These are phyloP conservation scores for Periphyllus acericola DNA, from an alignment of 2,888 invertebrate genomes.

Conservation along the genomic window DNA sequence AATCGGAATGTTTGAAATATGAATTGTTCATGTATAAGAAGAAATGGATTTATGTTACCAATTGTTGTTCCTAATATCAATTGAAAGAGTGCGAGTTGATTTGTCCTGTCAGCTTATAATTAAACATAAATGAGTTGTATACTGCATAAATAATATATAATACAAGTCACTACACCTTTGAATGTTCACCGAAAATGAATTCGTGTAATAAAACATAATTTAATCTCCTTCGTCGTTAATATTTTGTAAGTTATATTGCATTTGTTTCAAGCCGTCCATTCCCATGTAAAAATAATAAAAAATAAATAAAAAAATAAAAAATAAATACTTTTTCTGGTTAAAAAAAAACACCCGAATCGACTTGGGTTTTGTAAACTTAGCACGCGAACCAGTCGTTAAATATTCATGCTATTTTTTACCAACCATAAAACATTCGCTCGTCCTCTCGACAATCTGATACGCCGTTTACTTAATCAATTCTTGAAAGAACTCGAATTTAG, in stretches of 20 bases:
- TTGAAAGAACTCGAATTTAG: slow-evolving; percentile 17
- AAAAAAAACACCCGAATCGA: slow-evolving; percentile 34
- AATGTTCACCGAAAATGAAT: not conserved
- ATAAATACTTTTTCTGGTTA: slow-evolving; percentile 24
- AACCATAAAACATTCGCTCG: slow-evolving; percentile 41
- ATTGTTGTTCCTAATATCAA: too few species aligned
- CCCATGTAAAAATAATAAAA: not conserved
- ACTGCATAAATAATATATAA: not conserved
- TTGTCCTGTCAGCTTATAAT: not conserved
- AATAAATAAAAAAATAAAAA: slow-evolving; percentile 14
- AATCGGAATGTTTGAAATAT: too few species aligned
- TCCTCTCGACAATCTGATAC: slow-evolving; percentile 40
- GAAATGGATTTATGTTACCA: too few species aligned
- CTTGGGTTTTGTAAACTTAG: not conserved
- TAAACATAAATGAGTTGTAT: not conserved
- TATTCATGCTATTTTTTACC: slow-evolving; percentile 35
- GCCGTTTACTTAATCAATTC: slow-evolving; percentile 26
- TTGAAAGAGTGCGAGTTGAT: too few species aligned
- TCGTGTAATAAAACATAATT: not conserved
- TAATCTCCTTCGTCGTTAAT: not conserved
- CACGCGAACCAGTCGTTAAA: slow-evolving; percentile 55
- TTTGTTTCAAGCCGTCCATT: slow-evolving; percentile 14
- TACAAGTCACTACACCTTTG: not conserved
- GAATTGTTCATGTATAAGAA: too few species aligned
- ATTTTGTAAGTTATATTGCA: slow-evolving; percentile 20